Percentiles rank a stretch among this genome's conserved stretches.
Evolutionary conservation across 2,888 invertebrate species (phyloP).

Genomic region (Lasioglossum zephyrum): DNA sequence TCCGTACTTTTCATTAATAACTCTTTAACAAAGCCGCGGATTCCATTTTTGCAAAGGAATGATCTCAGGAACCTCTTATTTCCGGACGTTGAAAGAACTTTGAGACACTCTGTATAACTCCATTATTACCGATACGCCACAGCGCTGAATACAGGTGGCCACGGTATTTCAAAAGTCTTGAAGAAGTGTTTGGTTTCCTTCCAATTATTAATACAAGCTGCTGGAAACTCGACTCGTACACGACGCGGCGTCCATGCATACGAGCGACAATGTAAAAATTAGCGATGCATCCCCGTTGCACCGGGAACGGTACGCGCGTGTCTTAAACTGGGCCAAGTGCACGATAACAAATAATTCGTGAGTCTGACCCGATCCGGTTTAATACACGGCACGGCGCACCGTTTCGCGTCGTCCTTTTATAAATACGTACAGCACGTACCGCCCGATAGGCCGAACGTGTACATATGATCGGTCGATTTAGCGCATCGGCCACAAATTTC

Average conservation of each 20-base stretch:
- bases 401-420: background rate
- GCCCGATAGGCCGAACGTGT: background rate
- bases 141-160: background rate
- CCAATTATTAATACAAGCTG: slow-evolving; percentile 2
- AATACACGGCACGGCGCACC: slow-evolving; percentile 31
- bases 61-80: no score
- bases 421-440: background rate
- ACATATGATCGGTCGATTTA: background rate
- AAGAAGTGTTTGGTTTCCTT: background rate
- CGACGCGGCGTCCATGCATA: background rate
- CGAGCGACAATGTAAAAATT: slow-evolving; percentile 54
- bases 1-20: no score
- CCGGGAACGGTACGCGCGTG: slow-evolving; percentile 19
- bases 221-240: background rate
- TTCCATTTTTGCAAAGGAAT: no score
- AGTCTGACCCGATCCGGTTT: slow-evolving; percentile 63
- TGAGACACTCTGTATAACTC: no score
- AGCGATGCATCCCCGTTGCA: slow-evolving; percentile 34
- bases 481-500: background rate
- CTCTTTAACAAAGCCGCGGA: no score
- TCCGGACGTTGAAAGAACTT: no score
- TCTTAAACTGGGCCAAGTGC: slow-evolving; percentile 75
- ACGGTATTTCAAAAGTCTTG: background rate
- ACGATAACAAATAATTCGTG: slow-evolving; percentile 75
- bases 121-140: no score